Percentiles rank a stretch among this genome's conserved stretches.
These are phyloP conservation scores for Calypte anna DNA, from an alignment of 2,113 vertebrate genomes.

Conservation along the genomic window DNA sequence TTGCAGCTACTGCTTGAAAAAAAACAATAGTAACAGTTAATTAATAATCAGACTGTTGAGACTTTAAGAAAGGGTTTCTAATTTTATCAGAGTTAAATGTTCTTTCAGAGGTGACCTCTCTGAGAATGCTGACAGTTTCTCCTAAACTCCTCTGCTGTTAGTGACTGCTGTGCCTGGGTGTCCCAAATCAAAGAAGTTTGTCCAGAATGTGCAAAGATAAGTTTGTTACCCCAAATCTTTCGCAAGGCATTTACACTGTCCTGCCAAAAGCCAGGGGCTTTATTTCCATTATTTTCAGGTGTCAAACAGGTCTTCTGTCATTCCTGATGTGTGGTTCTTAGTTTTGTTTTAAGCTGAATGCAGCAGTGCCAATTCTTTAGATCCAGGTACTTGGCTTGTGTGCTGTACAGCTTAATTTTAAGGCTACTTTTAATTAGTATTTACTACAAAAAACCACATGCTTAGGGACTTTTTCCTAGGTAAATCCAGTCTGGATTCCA, in stretches of 20 bases:
- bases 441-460: background rate
- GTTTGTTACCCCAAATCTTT: background rate
- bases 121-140: background rate
- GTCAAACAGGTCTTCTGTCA: background rate
- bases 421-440: background rate
- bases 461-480: background rate
- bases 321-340: background rate
- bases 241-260: background rate
- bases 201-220: background rate
- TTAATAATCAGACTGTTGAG: background rate
- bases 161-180: background rate
- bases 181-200: background rate
- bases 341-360: background rate
- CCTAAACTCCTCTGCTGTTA: too few species aligned
- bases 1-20: background rate
- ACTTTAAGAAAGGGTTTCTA: background rate
- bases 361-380: background rate
- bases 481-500: background rate
- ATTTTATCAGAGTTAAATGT: background rate
- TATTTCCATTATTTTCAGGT: background rate
- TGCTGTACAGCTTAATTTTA: background rate
- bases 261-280: background rate
- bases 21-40: background rate
- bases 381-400: background rate
- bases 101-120: background rate